Evolutionary conservation across 2,797 vertebrate species (phyloP).

Genomic region (Euthynnus affinis): DNA sequence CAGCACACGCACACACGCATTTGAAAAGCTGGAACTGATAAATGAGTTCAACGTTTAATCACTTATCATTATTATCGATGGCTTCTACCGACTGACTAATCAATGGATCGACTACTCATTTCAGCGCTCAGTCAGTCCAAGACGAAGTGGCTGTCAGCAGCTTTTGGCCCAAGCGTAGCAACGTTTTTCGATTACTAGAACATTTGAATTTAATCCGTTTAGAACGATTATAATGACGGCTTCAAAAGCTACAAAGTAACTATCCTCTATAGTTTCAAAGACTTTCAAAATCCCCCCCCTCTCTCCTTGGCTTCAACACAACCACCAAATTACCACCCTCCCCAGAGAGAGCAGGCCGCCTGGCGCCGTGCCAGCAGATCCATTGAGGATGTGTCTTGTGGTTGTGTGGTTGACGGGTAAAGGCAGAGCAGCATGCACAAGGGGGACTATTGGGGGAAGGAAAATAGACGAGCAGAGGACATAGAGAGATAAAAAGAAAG

Average conservation of each 20-base stretch:
- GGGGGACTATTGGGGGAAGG: conserved; percentile 31
- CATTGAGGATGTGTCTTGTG: conserved; percentile 64
- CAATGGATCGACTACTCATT: not conserved
- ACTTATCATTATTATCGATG: not conserved
- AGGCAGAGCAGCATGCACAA: conserved; percentile 48
- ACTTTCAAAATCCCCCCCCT: conserved; percentile 35
- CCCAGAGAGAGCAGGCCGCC: conserved; percentile 30
- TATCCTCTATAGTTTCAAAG: conserved; percentile 56
- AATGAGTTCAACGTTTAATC: not conserved
- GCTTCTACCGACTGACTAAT: not conserved
- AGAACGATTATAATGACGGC: conserved; percentile 18
- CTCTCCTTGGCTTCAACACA: conserved; percentile 38
- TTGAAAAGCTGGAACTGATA: not conserved
- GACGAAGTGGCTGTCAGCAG: not conserved
- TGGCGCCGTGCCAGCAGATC: conserved; percentile 59
- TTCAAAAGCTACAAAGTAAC: conserved; percentile 36
- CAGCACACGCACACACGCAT: not conserved
- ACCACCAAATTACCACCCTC: conserved; percentile 33
- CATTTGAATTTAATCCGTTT: conserved; percentile 14
- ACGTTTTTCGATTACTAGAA: not conserved
- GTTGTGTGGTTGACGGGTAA: conserved; percentile 52
- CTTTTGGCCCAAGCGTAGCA: not conserved
- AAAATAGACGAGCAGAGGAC: conserved; percentile 33
- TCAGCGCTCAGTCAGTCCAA: not conserved
- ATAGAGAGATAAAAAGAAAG: conserved; percentile 49